Evolutionary conservation across 2,888 invertebrate species (phyloP).

Genomic region (Caenorhabditis sinica): DNA sequence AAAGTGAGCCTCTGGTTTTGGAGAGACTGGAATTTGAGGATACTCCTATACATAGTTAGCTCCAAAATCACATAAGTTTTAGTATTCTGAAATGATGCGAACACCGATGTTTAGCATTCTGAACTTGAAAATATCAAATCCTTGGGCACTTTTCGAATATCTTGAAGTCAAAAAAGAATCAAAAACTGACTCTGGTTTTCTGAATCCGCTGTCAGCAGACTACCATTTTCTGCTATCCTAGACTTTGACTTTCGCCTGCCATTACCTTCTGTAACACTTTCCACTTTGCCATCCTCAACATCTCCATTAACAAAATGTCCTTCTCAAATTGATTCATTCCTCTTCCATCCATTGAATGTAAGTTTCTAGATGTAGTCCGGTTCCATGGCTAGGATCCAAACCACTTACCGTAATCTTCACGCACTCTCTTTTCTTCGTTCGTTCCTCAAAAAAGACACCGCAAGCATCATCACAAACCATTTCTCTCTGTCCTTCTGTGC

Average conservation of each 20-base stretch:
- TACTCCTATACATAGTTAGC: too few relatives aligned
- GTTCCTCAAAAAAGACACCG: slow-evolving; percentile 10
- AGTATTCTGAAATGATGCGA: too few relatives aligned
- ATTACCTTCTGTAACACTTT: slow-evolving; percentile 3
- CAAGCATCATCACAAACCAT: slow-evolving; percentile 46
- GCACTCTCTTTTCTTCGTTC: slow-evolving; percentile 20
- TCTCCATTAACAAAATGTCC: slow-evolving; percentile 25
- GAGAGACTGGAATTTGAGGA: background rate
- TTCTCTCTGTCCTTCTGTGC: background rate
- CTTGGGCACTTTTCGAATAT: too few relatives aligned
- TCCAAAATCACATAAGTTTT: too few relatives aligned
- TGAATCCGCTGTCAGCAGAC: too few relatives aligned
- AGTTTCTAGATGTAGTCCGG: slow-evolving; percentile 39
- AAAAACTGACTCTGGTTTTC: too few relatives aligned
- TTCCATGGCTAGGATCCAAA: slow-evolving; percentile 33
- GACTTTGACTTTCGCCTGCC: background rate
- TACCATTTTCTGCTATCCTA: background rate
- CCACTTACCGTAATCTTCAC: slow-evolving; percentile 48
- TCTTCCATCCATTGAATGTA: slow-evolving; percentile 1
- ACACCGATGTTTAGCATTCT: too few relatives aligned
- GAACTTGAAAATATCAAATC: too few relatives aligned
- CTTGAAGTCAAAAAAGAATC: too few relatives aligned
- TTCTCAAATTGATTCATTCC: slow-evolving; percentile 9
- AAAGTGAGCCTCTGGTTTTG: too few relatives aligned
- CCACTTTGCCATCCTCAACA: background rate